phyloP scores from a whole-genome alignment of 2,888 invertebrate genomes.

The Macaria liturata region DNA sequence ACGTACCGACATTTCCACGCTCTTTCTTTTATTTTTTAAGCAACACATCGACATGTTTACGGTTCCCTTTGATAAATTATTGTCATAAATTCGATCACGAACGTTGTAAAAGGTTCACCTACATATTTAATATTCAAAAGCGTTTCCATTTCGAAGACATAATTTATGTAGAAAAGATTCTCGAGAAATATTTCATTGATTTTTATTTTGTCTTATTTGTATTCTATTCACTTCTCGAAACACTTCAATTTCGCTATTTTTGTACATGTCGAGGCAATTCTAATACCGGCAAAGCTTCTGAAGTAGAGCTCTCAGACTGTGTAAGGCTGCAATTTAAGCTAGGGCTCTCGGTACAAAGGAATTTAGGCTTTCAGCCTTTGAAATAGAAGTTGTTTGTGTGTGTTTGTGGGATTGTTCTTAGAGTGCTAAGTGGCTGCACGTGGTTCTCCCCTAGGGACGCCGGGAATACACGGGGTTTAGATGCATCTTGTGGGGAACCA shows the following conservation, averaged over 20 bases:
- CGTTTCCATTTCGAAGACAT: slow-evolving; percentile 33
- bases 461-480: slow-evolving; percentile 67
- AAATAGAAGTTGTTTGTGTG: slow-evolving; percentile 50
- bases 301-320: slow-evolving; percentile 71
- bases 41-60: slow-evolving; percentile 39
- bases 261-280: slow-evolving; percentile 74
- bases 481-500: slow-evolving; percentile 73
- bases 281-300: slow-evolving; percentile 72
- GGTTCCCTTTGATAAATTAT: slow-evolving; percentile 43
- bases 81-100: slow-evolving; percentile 43
- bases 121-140: slow-evolving; percentile 42
- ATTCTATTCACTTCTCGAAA: slow-evolving; percentile 65
- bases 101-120: slow-evolving; percentile 42
- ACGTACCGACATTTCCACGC: slow-evolving; percentile 42
- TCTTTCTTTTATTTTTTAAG: slow-evolving; percentile 38
- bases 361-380: slow-evolving; percentile 56
- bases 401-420: slow-evolving; percentile 56
- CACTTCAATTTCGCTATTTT: slow-evolving; percentile 73
- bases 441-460: slow-evolving; percentile 62
- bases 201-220: slow-evolving; percentile 51
- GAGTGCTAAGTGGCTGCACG: slow-evolving; percentile 78
- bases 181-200: slow-evolving; percentile 44
- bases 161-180: slow-evolving; percentile 32
- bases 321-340: slow-evolving; percentile 64
- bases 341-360: slow-evolving; percentile 49